Percentiles rank a stretch among this genome's conserved stretches.
Conservation (phyloP, 2,888 invertebrate genomes). For the Xestia rhomboidea region DNA sequence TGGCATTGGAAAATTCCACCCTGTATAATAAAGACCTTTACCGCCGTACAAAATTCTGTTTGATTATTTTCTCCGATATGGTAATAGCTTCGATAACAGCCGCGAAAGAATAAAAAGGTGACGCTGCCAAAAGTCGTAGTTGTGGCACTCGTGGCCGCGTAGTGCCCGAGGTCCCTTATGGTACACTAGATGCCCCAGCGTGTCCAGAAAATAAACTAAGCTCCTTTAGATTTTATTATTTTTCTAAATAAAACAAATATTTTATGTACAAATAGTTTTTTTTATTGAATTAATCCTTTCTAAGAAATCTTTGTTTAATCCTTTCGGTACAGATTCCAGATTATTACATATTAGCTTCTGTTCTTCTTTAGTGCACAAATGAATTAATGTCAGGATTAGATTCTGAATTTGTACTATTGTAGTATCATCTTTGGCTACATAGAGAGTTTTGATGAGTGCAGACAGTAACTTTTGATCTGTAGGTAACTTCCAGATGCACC, state of each 20-base stretch:
- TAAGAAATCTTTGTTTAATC: slow-evolving; percentile 70
- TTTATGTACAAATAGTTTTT: slow-evolving; percentile 61
- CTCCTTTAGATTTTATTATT: neutral
- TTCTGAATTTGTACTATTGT: slow-evolving; percentile 73
- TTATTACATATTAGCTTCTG: slow-evolving; percentile 71
- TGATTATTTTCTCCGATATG: too few species aligned
- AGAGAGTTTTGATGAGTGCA: slow-evolving; percentile 80
- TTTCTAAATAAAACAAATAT: slow-evolving; percentile 21
- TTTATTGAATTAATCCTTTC: slow-evolving; percentile 76
- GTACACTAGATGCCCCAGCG: neutral
- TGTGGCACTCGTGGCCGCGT: neutral
- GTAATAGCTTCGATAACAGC: too few species aligned
- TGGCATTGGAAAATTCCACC: too few species aligned
- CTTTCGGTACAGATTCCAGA: slow-evolving; percentile 68
- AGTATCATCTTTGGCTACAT: slow-evolving; percentile 74
- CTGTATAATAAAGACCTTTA: too few species aligned
- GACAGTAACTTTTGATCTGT: slow-evolving; percentile 79
- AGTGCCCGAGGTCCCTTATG: neutral
- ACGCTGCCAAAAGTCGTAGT: neutral
- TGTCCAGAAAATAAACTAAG: neutral
- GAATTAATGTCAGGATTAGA: slow-evolving; percentile 77
- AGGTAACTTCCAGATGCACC: slow-evolving; percentile 82
- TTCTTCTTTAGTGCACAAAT: slow-evolving; percentile 75
- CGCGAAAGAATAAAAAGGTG: too few species aligned
- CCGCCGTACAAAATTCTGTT: too few species aligned